Conservation (phyloP, 2,888 invertebrate species). For the Griposia aprilina region DNA sequence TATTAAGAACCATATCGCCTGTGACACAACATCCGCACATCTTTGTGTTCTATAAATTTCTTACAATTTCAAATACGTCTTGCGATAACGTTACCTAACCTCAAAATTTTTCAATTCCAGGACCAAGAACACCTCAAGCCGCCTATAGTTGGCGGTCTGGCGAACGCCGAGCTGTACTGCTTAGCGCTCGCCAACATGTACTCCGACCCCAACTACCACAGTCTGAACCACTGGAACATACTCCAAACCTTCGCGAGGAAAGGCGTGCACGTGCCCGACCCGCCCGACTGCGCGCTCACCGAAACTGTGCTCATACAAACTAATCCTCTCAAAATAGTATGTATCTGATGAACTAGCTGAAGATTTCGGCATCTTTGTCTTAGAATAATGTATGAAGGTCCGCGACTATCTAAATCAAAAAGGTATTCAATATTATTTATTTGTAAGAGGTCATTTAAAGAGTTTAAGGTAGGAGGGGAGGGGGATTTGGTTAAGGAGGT, state of each 20-base stretch:
- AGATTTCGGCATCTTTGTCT: neutral
- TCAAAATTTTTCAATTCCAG: constrained; percentile 85
- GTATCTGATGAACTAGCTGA: constrained; percentile 28
- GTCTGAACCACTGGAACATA: constrained; percentile 98
- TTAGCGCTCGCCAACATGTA: constrained; percentile 98
- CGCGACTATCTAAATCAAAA: neutral
- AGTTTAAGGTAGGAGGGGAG: neutral
- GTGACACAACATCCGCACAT: neutral
- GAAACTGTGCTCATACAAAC: constrained; percentile 99
- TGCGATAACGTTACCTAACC: neutral
- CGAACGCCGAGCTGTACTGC: constrained; percentile 98
- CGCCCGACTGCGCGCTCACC: constrained; percentile 96
- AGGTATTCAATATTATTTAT: neutral
- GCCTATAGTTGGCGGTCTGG: constrained; percentile 96
- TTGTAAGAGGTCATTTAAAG: neutral
- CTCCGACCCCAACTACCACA: constrained; percentile 98
- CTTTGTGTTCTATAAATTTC: neutral
- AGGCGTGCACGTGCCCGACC: constrained; percentile 96
- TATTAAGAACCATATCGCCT: neutral
- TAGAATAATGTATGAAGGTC: neutral
- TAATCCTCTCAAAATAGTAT: constrained; percentile 97
- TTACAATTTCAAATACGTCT: neutral
- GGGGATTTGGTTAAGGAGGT: neutral
- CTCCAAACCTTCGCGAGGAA: constrained; percentile 97
- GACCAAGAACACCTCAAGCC: constrained; percentile 98